phyloP scores from a whole-genome alignment of 2,888 invertebrate genomes.

The Horisme vitalbata region DNA sequence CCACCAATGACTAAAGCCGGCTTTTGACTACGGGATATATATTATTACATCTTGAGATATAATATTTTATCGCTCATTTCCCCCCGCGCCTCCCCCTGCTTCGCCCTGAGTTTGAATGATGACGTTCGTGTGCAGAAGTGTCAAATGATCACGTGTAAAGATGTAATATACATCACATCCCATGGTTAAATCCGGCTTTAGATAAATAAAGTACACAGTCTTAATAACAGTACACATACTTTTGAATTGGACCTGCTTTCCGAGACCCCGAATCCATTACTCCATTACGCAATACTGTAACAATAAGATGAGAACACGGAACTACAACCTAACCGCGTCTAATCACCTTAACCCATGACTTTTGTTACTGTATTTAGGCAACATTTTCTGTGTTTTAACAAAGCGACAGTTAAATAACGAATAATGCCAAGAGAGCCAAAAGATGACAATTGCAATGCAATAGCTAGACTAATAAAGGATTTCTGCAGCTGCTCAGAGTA shows the following conservation, averaged over 20 bases:
- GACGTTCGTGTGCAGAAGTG: no score
- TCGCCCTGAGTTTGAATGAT: no score
- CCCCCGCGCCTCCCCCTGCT: no score
- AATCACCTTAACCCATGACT: conserved; percentile 43
- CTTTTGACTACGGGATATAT: no score
- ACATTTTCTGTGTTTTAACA: conserved; percentile 68
- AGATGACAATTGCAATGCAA: conserved; percentile 70
- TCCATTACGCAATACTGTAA: conserved; percentile 47
- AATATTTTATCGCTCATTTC: no score
- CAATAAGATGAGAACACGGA: conserved; percentile 50
- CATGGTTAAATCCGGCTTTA: no score
- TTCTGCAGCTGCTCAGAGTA: conserved; percentile 78
- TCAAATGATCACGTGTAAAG: no score
- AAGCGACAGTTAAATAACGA: conserved; percentile 72
- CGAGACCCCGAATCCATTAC: conserved; percentile 47
- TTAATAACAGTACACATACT: no score
- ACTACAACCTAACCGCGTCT: conserved; percentile 21
- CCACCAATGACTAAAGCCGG: no score
- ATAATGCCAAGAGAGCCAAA: conserved; percentile 69
- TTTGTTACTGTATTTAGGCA: conserved; percentile 42
- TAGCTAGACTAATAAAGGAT: conserved; percentile 74
- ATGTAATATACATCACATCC: no score
- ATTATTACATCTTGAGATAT: no score
- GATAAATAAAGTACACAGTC: no score
- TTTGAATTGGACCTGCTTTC: conserved; percentile 39